Evolutionary conservation across 2,113 vertebrate genomes (phyloP), one percentile per base, ranked within the genome.

Genomic region (Epinephelus lanceolatus): DNA sequence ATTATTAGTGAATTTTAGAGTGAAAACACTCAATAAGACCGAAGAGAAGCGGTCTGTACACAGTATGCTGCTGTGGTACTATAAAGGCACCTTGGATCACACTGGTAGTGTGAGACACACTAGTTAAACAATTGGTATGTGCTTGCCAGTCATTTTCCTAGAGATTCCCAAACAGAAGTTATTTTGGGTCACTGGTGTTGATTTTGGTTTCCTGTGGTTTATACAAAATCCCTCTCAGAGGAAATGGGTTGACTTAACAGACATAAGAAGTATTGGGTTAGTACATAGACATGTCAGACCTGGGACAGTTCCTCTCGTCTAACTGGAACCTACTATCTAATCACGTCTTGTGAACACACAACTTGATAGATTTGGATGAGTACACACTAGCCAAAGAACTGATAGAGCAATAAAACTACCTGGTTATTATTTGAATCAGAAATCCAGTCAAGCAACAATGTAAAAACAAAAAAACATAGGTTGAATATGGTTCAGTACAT

Each of bases 121-220:
- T 23, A 37, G 47, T 60, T 79, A 70, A 85, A 91, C 83, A 79
- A 40, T 83, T 73, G 47, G 65, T 84, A 78, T 77, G 37, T 67
- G 21, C 80, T 78, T 25, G 53, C 68, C 81, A 74, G 73, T 76
- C 66, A 87, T 82, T 91, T 89, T 86, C 82, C 77, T 71, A 61
- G 40, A 73, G 49, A 84, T 72, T 80, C 60, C 85, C 80, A 84
- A 90, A 86, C 88, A 90, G 18, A 87, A 76, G 90, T 84, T 93
- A 91, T 91, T 91, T 91, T 78, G 33, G 69, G 88, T 81, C 71
- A 25, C 19, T 71, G 81, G 72, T 89, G 90, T 91, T 90, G 85
- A 88, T 82, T 91, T 89, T 87, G 87, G 75, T 88, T 87, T 89
- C 75, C 71, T 74, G 66, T 12, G 52, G 87, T 92, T 88, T 91